Evolutionary conservation across 2,113 vertebrate species (phyloP).

Genomic region (Odocoileus virginianus): DNA sequence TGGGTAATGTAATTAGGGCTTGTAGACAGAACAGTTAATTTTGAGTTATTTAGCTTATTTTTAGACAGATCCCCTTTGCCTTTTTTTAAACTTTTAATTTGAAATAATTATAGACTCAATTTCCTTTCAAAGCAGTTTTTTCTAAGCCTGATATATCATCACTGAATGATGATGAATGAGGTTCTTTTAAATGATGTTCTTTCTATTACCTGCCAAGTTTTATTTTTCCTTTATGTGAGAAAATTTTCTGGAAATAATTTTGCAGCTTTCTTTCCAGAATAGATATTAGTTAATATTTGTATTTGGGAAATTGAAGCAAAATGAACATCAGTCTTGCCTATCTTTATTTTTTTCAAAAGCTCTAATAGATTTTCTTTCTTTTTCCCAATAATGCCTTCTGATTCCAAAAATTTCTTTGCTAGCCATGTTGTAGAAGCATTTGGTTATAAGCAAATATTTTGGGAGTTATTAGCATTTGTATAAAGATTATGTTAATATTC

Average conservation of each 20-base stretch:
- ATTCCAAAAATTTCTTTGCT: neutral
- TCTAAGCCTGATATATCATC: neutral
- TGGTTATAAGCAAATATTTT: slow-evolving; percentile 25
- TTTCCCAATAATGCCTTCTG: neutral
- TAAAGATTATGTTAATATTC: slow-evolving; percentile 17
- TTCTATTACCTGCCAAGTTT: neutral
- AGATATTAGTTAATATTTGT: slow-evolving; percentile 21
- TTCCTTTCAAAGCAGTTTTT: slow-evolving; percentile 14
- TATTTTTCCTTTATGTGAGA: neutral
- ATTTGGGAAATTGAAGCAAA: slow-evolving; percentile 13
- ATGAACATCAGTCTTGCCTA: neutral
- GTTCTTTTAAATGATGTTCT: slow-evolving; percentile 17
- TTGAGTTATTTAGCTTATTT: slow-evolving; percentile 11
- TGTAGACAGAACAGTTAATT: neutral
- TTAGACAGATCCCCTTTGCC: neutral
- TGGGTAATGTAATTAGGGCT: neutral
- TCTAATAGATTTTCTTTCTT: neutral
- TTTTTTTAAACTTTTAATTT: slow-evolving; percentile 35
- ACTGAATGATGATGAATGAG: neutral
- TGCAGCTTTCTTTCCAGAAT: neutral
- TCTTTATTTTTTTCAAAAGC: neutral
- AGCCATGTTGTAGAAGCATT: neutral
- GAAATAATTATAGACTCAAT: neutral
- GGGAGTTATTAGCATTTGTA: neutral
- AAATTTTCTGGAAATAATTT: slow-evolving; percentile 13